A percentile compares a stretch with the other conserved stretches of the same genome.
These are phyloP conservation scores for Entomyzon cyanotis DNA, from an alignment of 2,113 vertebrate genomes.

Conservation along the genomic window DNA sequence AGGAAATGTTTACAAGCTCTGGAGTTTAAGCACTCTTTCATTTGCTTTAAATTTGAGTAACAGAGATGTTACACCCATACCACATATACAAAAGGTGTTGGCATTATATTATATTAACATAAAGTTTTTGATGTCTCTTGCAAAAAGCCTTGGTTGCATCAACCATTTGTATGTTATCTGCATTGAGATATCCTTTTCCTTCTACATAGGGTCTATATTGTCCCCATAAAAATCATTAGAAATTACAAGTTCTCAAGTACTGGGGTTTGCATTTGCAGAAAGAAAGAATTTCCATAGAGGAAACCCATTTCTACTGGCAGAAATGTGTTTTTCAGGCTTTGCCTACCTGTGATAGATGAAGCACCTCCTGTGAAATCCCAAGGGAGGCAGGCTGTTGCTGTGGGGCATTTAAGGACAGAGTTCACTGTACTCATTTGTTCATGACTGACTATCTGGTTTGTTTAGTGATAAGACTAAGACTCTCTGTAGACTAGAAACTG, in stretches of 20 bases:
- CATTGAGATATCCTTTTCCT: not conserved
- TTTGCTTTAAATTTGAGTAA: conserved; percentile 22
- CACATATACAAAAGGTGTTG: not conserved
- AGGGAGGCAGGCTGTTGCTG: not conserved
- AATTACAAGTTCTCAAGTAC: not conserved
- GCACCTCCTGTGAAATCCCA: not conserved
- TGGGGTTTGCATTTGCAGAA: not conserved
- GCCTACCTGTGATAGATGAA: not conserved
- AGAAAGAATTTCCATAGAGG: not conserved
- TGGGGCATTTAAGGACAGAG: conserved; percentile 3
- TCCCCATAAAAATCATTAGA: not conserved
- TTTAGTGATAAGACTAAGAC: conserved; percentile 49
- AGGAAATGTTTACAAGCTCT: not conserved
- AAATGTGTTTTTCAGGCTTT: not conserved
- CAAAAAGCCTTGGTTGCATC: not conserved
- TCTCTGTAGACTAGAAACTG: conserved; percentile 19
- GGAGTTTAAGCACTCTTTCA: not conserved
- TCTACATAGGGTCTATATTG: not conserved
- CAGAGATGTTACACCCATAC: not conserved
- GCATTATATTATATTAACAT: not conserved
- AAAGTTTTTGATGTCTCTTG: not conserved
- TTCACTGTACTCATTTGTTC: not conserved
- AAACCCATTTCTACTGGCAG: not conserved
- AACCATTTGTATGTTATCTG: not conserved
- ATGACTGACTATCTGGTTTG: conserved; percentile 30